Base-by-base conservation (phyloP, 2,888 invertebrate genomes). In the Noctua fimbriata region DNA sequence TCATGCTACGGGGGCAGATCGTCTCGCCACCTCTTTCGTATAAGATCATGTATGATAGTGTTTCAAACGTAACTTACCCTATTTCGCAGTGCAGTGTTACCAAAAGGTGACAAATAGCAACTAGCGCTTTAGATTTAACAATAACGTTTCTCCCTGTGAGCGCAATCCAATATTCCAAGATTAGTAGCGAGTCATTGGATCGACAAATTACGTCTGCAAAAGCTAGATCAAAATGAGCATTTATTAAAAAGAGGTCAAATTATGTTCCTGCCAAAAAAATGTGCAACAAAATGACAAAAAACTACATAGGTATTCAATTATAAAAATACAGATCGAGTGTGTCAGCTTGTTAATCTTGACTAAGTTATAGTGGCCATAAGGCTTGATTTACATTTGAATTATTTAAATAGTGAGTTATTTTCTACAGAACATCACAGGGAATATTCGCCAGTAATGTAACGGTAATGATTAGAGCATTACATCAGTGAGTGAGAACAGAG, bases 41-140 rank as follows among this genome's bases (percentile, higher is more conserved):
- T n/a, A n/a, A n/a, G n/a, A n/a, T n/a, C n/a, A n/a, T n/a, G 28
- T 28, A 18, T 24, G 24, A 24, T 18, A 44, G n/a, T 28, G n/a
- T 44, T 44, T 67, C 44, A n/a, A 44, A 67, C 4, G 44, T 18
- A 18, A 67, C 87, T 85, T 79, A 90, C 90, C 90, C 91, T 58
- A 82, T 84, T n/a, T 88, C 71, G 24, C 60, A 49, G 55, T 88
- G 88, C 0, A 93, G 72, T 65, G 90, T 72, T 0, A 75, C 73
- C 44, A 92, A 88, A 14, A 92, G 85, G 44, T 87, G 52, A 74
- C 83, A 86, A 28, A 91, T 79, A 1, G 83, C 74, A 41, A 86
- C 88, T 21, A 70, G 55, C 21, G 9, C 14, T n/a, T 41, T 75
- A 28, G 36, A 63, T n/a, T 0, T 1, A 18, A 67, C 21, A 21